Evolutionary conservation across 2,888 invertebrate genomes (phyloP).

Genomic region (Cryptus armator): DNA sequence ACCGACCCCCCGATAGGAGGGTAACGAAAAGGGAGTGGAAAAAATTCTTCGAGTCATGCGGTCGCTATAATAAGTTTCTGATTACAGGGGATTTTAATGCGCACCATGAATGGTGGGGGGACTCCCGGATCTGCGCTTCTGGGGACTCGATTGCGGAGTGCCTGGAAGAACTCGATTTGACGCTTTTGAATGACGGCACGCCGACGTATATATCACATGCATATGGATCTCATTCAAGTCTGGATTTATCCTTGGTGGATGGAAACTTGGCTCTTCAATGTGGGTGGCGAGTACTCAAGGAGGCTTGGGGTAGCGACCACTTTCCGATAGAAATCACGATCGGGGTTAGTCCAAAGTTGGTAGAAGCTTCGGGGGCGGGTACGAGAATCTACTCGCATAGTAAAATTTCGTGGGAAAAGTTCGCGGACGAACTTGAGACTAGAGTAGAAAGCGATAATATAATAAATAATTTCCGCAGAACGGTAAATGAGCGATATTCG

Average conservation of each 20-base stretch:
- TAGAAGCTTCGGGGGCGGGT: no score
- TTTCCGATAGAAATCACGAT: neutral
- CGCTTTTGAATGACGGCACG: slow-evolving; percentile 12
- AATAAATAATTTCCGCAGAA: no score
- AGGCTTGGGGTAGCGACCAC: slow-evolving; percentile 52
- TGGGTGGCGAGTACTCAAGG: slow-evolving; percentile 25
- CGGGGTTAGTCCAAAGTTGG: no score
- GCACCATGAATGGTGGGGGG: slow-evolving; percentile 32
- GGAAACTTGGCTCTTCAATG: neutral
- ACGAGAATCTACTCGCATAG: no score
- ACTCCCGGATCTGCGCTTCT: neutral
- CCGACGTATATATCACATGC: slow-evolving; percentile 9
- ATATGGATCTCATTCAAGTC: slow-evolving; percentile 11
- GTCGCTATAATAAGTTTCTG: slow-evolving; percentile 29
- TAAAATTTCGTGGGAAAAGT: no score
- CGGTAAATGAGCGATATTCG: neutral
- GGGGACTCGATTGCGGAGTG: slow-evolving; percentile 16
- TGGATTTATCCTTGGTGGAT: slow-evolving; percentile 33
- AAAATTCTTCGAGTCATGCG: neutral
- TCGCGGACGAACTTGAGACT: no score
- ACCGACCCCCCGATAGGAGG: neutral
- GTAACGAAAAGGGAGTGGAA: neutral
- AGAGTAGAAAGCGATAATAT: no score
- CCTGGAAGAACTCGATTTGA: slow-evolving; percentile 9
- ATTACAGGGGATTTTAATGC: slow-evolving; percentile 46